A percentile compares a stretch with the other conserved stretches of the same genome.
phyloP scores from a whole-genome alignment of 2,888 invertebrate species.

The Drosophila barbarae region DNA sequence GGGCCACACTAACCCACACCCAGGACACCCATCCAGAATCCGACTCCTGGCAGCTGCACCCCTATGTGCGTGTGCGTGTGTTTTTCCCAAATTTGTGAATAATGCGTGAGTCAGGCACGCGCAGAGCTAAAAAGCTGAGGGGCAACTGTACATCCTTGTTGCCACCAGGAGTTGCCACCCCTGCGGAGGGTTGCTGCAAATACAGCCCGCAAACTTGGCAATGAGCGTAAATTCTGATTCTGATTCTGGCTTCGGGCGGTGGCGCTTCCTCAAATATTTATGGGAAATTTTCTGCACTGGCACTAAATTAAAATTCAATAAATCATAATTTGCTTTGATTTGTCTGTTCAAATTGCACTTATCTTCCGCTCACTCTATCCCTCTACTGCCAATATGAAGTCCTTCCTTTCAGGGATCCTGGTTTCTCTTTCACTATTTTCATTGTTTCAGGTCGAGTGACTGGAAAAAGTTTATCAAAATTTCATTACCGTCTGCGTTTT shows the following conservation, averaged over 20 bases:
- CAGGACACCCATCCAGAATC: slow-evolving; percentile 15
- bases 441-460: slow-evolving; percentile 39
- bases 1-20: slow-evolving; percentile 22
- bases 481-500: slow-evolving; percentile 75
- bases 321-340: slow-evolving; percentile 73
- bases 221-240: slow-evolving; percentile 67
- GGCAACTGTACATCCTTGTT: slow-evolving; percentile 58
- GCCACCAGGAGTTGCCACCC: slow-evolving; percentile 8
- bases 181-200: slow-evolving; percentile 39
- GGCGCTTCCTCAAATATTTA: slow-evolving; percentile 69
- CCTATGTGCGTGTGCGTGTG: neutral
- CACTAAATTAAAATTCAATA: slow-evolving; percentile 77
- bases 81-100: slow-evolving; percentile 36
- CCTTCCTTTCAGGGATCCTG: neutral
- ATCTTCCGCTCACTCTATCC: slow-evolving; percentile 3
- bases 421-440: slow-evolving; percentile 13
- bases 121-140: slow-evolving; percentile 58
- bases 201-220: slow-evolving; percentile 38
- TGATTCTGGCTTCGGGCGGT: slow-evolving; percentile 32
- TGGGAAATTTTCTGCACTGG: slow-evolving; percentile 56
- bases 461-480: slow-evolving; percentile 72
- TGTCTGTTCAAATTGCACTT: slow-evolving; percentile 35
- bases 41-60: slow-evolving; percentile 36
- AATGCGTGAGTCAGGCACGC: slow-evolving; percentile 60
- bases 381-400: neutral